Percentiles rank a stretch among this genome's conserved stretches.
Conservation (phyloP, 2,113 vertebrate species). For the Dicaeum eximium region DNA sequence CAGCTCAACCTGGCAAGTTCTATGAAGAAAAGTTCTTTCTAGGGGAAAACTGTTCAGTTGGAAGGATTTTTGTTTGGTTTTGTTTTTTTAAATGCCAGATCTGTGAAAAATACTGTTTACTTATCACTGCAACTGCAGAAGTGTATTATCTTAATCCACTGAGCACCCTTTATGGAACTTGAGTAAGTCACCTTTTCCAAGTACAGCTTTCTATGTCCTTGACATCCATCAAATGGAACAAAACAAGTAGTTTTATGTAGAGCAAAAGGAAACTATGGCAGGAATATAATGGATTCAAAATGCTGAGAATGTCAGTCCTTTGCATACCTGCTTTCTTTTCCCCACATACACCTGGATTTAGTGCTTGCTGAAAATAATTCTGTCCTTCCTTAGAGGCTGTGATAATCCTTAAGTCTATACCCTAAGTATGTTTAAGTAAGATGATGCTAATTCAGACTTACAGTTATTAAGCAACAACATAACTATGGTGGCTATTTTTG, state of each 20-base stretch:
- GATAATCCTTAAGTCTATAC: not conserved
- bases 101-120: not conserved
- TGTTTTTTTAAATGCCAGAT: not conserved
- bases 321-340: not conserved
- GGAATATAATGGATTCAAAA: not conserved
- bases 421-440: not conserved
- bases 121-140: not conserved
- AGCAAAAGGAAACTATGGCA: not conserved
- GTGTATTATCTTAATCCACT: not conserved
- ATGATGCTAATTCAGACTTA: not conserved
- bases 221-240: not conserved
- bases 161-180: not conserved
- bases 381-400: not conserved
- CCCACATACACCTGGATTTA: not conserved
- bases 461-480: not conserved
- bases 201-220: not conserved
- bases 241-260: not conserved
- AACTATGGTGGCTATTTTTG: not conserved
- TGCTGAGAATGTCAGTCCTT: not conserved
- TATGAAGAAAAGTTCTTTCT: not conserved
- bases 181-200: not conserved
- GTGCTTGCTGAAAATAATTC: not conserved
- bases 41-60: not conserved
- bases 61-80: not conserved
- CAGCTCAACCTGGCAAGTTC: not conserved